These are phyloP conservation scores for Nomada fabriciana DNA, from an alignment of 2,888 invertebrate species.

Conservation along the genomic window DNA sequence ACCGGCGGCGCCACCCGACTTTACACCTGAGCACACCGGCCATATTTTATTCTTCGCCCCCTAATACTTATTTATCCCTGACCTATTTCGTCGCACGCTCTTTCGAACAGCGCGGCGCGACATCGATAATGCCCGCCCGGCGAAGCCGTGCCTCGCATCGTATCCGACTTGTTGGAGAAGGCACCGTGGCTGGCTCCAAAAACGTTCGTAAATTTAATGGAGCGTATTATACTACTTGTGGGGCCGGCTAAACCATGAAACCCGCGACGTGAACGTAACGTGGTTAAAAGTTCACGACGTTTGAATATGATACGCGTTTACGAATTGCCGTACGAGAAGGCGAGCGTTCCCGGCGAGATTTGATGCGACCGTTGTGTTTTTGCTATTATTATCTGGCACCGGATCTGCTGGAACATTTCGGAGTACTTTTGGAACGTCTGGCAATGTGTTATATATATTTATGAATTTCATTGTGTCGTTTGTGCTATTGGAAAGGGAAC, in stretches of 20 bases:
- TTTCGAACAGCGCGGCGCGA: constrained; percentile 48
- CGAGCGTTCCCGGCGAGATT: neutral
- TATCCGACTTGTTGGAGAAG: constrained; percentile 11
- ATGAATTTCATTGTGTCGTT: too few species aligned
- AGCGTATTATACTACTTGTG: constrained; percentile 38
- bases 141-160: constrained; percentile 17
- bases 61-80: constrained; percentile 71
- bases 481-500: too few species aligned
- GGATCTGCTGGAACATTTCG: too few species aligned
- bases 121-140: constrained; percentile 60
- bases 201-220: constrained; percentile 62
- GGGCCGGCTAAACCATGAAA: constrained; percentile 5
- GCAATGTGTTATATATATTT: too few species aligned
- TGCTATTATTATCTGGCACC: neutral
- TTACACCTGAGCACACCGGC: constrained; percentile 43
- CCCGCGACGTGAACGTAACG: neutral
- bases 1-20: constrained; percentile 32
- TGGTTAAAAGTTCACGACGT: constrained; percentile 32
- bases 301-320: constrained; percentile 22
- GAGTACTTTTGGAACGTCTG: too few species aligned
- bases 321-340: neutral
- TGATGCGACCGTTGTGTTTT: too few species aligned
- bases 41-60: constrained; percentile 61
- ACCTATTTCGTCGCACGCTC: constrained; percentile 55
- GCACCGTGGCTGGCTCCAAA: constrained; percentile 16